A percentile compares a stretch with the other conserved stretches of the same genome.
Conservation (phyloP, 2,797 vertebrate species). For the Melopsittacus undulatus region DNA sequence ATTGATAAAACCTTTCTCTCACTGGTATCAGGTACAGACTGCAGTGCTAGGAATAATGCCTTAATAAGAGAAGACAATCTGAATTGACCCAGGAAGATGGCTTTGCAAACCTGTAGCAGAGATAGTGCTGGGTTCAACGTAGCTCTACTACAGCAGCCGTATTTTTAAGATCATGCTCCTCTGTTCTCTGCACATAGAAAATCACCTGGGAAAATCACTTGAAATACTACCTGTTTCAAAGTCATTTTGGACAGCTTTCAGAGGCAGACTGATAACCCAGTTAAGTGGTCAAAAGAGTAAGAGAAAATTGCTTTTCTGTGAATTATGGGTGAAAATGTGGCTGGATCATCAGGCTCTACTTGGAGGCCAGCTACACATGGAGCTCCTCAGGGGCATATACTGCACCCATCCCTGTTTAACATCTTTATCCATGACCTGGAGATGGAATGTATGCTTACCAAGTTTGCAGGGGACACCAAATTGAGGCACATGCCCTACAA, state of each 20-base stretch:
- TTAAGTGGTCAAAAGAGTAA: neutral
- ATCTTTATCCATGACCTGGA: neutral
- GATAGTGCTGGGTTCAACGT: neutral
- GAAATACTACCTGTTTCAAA: neutral
- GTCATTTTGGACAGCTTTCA: neutral
- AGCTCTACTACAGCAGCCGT: neutral
- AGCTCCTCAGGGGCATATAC: neutral
- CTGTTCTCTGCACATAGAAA: neutral
- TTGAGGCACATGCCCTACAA: fast-evolving
- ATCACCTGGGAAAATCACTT: neutral
- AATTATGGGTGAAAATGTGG: neutral
- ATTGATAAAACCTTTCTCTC: neutral
- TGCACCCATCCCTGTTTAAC: neutral
- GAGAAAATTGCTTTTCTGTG: neutral
- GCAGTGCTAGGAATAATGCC: neutral
- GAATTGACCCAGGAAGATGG: neutral
- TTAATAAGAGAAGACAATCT: neutral
- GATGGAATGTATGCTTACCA: neutral
- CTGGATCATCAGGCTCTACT: neutral
- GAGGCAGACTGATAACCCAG: neutral
- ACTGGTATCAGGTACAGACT: fast-evolving
- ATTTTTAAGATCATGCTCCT: neutral
- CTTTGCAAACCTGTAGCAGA: neutral
- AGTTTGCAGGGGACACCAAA: neutral
- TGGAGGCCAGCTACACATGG: fast-evolving